Evolutionary conservation across 2,888 invertebrate species (phyloP).

Genomic region (Dusona sp.): DNA sequence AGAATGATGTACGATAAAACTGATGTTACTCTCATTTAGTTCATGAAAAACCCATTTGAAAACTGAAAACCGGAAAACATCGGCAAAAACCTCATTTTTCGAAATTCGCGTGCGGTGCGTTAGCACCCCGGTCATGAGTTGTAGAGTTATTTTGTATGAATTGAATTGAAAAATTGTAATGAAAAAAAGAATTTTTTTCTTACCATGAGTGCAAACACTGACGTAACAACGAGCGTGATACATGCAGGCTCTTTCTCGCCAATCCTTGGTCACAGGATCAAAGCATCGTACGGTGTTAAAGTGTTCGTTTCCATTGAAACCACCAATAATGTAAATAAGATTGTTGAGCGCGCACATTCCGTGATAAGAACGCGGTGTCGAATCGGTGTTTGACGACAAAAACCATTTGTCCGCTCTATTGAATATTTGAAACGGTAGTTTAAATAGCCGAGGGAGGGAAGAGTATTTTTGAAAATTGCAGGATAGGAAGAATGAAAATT

Average conservation of each 20-base stretch:
- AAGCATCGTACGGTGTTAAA: slow-evolving; percentile 93
- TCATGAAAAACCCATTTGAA: no score
- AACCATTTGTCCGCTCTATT: slow-evolving; percentile 91
- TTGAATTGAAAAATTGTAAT: neutral
- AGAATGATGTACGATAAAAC: no score
- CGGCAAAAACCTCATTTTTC: no score
- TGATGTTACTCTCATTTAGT: no score
- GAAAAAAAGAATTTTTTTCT: slow-evolving; percentile 63
- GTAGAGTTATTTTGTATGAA: neutral
- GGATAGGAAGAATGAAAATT: neutral
- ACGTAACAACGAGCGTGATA: slow-evolving; percentile 92
- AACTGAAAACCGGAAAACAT: no score
- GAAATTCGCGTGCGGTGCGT: no score
- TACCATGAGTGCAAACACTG: slow-evolving; percentile 89
- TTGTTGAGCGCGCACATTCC: slow-evolving; percentile 90
- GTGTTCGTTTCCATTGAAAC: slow-evolving; percentile 92
- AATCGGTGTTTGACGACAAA: slow-evolving; percentile 88
- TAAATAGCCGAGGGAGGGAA: no score
- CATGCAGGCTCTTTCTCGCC: slow-evolving; percentile 93
- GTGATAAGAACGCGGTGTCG: slow-evolving; percentile 91
- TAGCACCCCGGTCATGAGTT: no score
- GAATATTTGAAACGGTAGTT: neutral
- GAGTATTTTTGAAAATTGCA: no score
- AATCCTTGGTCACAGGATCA: slow-evolving; percentile 90
- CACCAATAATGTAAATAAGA: slow-evolving; percentile 92